Percentiles rank a stretch among this genome's conserved stretches.
Conservation (phyloP, 2,888 invertebrate species). For the Cremastinae sp. region DNA sequence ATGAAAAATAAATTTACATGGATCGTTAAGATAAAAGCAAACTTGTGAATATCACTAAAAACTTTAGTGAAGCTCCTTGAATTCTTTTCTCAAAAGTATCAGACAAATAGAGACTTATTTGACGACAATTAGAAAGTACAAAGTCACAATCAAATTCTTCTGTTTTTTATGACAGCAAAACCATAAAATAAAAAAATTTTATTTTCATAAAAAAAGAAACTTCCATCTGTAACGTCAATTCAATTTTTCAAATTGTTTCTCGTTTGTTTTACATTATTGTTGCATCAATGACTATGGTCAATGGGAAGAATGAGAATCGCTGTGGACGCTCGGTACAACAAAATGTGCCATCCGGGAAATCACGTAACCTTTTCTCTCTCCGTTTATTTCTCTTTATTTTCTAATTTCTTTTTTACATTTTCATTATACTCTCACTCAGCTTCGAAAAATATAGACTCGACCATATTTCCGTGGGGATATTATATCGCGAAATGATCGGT, state of each 20-base stretch:
- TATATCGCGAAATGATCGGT: neutral
- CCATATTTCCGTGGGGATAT: constrained; percentile 15
- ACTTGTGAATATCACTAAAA: too few relatives aligned
- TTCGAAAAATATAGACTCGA: neutral
- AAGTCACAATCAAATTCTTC: too few relatives aligned
- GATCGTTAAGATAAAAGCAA: too few relatives aligned
- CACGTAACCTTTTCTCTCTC: constrained; percentile 12
- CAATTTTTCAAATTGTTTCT: neutral
- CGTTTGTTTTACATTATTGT: neutral
- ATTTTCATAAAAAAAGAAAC: neutral
- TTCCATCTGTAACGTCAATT: too few relatives aligned
- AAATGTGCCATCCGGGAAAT: constrained; percentile 11
- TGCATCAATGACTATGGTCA: neutral
- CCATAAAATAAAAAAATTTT: too few relatives aligned
- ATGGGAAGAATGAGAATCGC: constrained; percentile 9
- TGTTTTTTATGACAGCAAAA: too few relatives aligned
- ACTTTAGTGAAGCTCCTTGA: too few relatives aligned
- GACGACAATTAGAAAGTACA: too few relatives aligned
- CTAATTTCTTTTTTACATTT: constrained; percentile 6
- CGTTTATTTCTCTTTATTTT: constrained; percentile 7
- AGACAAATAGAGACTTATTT: too few relatives aligned
- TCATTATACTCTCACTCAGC: neutral
- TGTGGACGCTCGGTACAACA: constrained; percentile 12
- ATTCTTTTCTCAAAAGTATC: too few relatives aligned
- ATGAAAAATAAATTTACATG: too few relatives aligned